Base-by-base conservation (phyloP, 2,888 invertebrate genomes). In the Drosophila pseudotalamancana region DNA sequence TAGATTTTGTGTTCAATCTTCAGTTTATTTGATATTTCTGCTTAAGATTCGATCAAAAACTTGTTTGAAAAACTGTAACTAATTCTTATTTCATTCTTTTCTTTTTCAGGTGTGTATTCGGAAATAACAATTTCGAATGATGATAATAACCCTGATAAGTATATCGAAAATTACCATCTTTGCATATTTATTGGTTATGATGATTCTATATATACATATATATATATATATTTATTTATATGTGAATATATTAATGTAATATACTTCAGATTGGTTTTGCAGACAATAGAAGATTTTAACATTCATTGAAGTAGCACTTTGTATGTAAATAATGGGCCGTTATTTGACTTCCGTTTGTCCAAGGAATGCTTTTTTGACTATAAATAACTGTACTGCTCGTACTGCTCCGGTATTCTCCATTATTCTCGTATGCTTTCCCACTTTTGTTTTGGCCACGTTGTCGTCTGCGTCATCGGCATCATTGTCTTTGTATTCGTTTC, bases 401-500 rank as follows among this genome's bases (percentile, higher is more conserved):
- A 16, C 23, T 31, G 57, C 14, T 8, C 3, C 4, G 11, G 18
- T 16, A 27, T 35, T 46, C 23, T 19, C 11, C n/a, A 12, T 27
- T 31, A 25, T 27, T 50, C 54, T 50, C 49, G 40, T 37, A 64
- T 45, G 55, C 43, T 60, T 48, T 35, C 23, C 48, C 43, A 21
- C 43, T 55, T 54, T 53, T 46, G 31, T 53, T 53, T 68, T 68
- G 27, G 56, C 62, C 60, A 40, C 48, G 42, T 37, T 18, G 37
- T 51, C 55, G 12, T 53, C 48, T 6, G 43, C 60, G 16, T 39
- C 55, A 27, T 63, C 75, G 42, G 57, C 57, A 64, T 62, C 65
- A 72, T 85, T 80, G 86, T 80, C 79, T 85, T 66, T 66, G 64
- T 49, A 6, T 59, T 62, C 62, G 60, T 72, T 64, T 62, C 69